These are phyloP conservation scores for Centropus bengalensis DNA, from an alignment of 2,113 vertebrate species.

Conservation along the genomic window DNA sequence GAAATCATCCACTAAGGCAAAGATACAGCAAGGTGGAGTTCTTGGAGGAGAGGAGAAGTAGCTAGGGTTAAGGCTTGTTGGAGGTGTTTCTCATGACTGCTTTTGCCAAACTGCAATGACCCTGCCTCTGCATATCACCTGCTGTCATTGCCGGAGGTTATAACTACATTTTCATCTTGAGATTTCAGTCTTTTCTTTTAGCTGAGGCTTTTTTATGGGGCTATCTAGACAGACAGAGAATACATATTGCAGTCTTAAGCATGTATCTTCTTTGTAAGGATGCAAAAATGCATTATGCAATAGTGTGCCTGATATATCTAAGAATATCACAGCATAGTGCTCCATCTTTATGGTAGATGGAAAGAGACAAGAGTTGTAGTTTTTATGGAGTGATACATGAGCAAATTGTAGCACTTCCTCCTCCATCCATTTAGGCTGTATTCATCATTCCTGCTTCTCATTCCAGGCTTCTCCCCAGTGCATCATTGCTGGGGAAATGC, in stretches of 20 bases:
- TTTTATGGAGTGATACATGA: conserved; percentile 2
- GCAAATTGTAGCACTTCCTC: conserved; percentile 15
- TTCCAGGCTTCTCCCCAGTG: conserved; percentile 10
- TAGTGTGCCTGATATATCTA: neutral
- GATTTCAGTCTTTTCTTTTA: neutral
- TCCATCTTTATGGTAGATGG: neutral
- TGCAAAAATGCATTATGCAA: neutral
- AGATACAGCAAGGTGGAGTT: neutral
- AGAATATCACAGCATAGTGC: neutral
- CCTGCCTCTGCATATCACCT: neutral
- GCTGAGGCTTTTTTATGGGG: neutral
- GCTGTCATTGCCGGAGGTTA: neutral
- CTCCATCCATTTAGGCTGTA: neutral
- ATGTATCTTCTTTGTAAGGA: neutral
- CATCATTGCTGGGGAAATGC: conserved; percentile 43
- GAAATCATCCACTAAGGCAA: neutral
- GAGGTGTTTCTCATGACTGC: neutral
- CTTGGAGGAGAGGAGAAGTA: neutral
- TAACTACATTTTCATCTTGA: neutral
- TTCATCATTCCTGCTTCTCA: neutral
- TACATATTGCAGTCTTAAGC: neutral
- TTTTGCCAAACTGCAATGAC: neutral
- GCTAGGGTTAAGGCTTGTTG: neutral
- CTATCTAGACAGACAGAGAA: neutral
- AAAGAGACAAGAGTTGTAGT: neutral